Base-by-base conservation (phyloP, 2,888 invertebrate species). In the Lasius fuliginosus region DNA sequence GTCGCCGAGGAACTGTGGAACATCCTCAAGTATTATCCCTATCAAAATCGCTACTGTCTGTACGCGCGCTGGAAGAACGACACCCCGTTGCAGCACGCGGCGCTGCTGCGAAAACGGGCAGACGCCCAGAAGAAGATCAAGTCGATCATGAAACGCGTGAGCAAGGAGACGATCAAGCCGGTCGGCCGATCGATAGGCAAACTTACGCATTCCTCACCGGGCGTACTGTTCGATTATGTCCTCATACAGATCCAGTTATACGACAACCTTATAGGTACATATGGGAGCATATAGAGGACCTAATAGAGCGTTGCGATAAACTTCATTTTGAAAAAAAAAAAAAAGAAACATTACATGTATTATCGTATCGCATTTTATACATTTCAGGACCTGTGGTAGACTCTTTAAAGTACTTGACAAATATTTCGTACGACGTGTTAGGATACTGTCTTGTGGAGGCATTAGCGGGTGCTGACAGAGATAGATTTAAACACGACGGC, bases 31-130 rank as follows among this genome's bases (percentile, higher is more conserved):
- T 95, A 97, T 71, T 98, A 97, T 95, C 98, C 98, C 0, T 98
- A 99, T 94, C 98, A 98, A 91, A 97, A 97, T 95, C 96, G 97
- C 95, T 97, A 96, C 88, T 97, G 98, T 90, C 95, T 99, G 87
- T 99, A 99, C 94, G 98, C 98, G 0, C 97, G 98, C 76, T 99
- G 99, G 99, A 99, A 99, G 95, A 98, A 98, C 93, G 98, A 99
- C 83, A 97, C 97, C 0, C 97, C 97, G 89, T 96, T 97, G 84
- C 95, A 97, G 67, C 98, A 99, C 95, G 98, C 99, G 0, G 96
- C 97, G 60, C 95, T 99, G 76, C 96, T 99, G 93, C 96, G 98
- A 30, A 97, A 98, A 53, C 96, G 98, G 62, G 99, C 98, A 0
- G 98, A 98, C 93, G 97, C 98, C 0, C 96, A 98, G 89, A 99